These are phyloP conservation scores for Pleuronectes platessa DNA, from an alignment of 2,113 vertebrate species.

Conservation along the genomic window DNA sequence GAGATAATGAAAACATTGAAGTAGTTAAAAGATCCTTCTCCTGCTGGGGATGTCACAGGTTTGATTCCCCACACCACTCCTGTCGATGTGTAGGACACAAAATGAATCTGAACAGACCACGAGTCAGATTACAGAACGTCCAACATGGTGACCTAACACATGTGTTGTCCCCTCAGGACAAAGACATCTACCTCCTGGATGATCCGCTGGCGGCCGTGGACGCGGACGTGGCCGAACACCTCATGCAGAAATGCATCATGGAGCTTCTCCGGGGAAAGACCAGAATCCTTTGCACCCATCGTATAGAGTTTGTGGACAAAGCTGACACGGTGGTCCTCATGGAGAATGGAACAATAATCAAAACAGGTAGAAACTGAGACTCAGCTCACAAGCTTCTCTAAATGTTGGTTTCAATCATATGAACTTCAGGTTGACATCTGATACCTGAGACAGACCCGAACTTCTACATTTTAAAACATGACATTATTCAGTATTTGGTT, in stretches of 20 bases:
- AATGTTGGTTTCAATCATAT: too few species aligned
- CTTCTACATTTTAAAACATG: too few species aligned
- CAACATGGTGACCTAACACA: too few species aligned
- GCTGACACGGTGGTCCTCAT: conserved; percentile 89
- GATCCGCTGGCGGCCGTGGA: conserved; percentile 97
- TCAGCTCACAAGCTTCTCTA: too few species aligned
- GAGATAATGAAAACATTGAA: not conserved
- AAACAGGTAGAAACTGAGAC: conserved; percentile 80
- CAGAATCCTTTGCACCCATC: conserved; percentile 94
- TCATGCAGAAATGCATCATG: conserved; percentile 91
- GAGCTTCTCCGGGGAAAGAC: conserved; percentile 89
- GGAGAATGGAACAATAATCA: conserved; percentile 88
- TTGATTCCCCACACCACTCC: not conserved
- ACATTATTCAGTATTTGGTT: too few species aligned
- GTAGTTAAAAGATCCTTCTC: too few species aligned
- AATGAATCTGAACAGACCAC: too few species aligned
- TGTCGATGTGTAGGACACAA: too few species aligned
- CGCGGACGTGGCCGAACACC: conserved; percentile 90
- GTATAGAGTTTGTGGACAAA: conserved; percentile 88
- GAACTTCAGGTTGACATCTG: not conserved
- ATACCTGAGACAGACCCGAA: too few species aligned
- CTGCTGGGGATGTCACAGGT: not conserved
- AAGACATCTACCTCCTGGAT: conserved; percentile 94
- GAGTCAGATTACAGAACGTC: too few species aligned
- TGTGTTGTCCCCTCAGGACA: conserved; percentile 81